These are phyloP conservation scores for Acyrthosiphon pisum DNA, from an alignment of 1,140 invertebrate genomes.

Conservation along the genomic window DNA sequence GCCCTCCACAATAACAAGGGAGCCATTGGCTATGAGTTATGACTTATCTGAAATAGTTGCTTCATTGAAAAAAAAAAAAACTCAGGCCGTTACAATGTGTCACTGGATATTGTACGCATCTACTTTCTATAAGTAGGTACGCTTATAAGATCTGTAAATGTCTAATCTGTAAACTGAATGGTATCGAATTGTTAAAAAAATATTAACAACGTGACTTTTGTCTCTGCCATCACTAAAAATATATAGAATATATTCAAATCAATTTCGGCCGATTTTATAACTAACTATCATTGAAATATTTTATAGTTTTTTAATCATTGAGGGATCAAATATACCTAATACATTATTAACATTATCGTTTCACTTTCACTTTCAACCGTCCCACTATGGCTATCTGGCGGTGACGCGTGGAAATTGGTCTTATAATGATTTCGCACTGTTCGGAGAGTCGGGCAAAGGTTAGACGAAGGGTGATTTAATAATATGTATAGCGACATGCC, in stretches of 20 bases:
- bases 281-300: too few species aligned
- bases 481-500: neutral
- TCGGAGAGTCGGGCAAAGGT: neutral
- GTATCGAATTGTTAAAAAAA: neutral
- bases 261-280: neutral
- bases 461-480: neutral
- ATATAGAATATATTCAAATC: neutral
- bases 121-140: neutral
- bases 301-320: neutral
- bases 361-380: neutral
- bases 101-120: neutral
- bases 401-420: neutral
- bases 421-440: neutral
- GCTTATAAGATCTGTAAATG: neutral
- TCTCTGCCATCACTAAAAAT: neutral
- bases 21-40: too few species aligned
- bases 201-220: neutral
- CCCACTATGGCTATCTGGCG: slow-evolving; percentile 5
- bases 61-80: too few species aligned
- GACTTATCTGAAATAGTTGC: too few species aligned
- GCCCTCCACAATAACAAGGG: too few species aligned
- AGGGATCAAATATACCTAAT: neutral
- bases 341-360: neutral
- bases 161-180: neutral
- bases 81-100: too few species aligned